These are phyloP conservation scores for Heterocephalus glaber DNA, from an alignment of 2,113 vertebrate genomes.

Conservation along the genomic window DNA sequence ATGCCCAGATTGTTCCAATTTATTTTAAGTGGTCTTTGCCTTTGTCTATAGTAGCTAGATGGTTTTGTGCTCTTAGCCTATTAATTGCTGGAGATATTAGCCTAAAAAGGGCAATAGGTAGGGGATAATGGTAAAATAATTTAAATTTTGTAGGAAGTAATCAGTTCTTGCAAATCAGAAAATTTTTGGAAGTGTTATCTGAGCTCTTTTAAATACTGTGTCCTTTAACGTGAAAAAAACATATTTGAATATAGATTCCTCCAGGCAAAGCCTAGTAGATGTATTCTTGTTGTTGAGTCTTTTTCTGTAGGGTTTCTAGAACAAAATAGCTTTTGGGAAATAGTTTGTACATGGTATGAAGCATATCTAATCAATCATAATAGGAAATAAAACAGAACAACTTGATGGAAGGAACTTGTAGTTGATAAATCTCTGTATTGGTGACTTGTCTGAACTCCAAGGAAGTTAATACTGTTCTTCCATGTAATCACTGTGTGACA, in stretches of 20 bases:
- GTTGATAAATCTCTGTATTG: slow-evolving; percentile 25
- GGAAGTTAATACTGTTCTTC: slow-evolving; percentile 43
- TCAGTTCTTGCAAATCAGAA: slow-evolving; percentile 6
- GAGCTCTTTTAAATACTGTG: background rate
- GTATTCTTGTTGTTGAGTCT: slow-evolving; percentile 21
- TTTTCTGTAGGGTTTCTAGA: slow-evolving; percentile 48
- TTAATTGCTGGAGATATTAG: background rate
- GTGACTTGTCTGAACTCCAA: slow-evolving; percentile 26
- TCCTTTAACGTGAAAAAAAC: slow-evolving; percentile 45
- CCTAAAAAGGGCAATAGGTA: background rate
- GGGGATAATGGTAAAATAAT: background rate
- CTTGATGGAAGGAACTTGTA: slow-evolving; percentile 14
- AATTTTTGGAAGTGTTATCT: slow-evolving; percentile 24
- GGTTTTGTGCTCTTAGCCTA: background rate
- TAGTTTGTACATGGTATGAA: slow-evolving; percentile 30
- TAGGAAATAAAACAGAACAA: background rate
- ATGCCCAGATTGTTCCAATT: background rate
- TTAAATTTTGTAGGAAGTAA: background rate
- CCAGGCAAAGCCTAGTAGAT: background rate
- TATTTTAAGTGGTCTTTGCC: slow-evolving; percentile 9
- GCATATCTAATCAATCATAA: slow-evolving; percentile 40
- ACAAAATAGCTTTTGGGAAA: slow-evolving; percentile 42
- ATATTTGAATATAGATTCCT: slow-evolving; percentile 11
- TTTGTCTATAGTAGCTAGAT: background rate
- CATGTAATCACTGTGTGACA: background rate